A percentile compares a stretch with the other conserved stretches of the same genome.
Conservation (phyloP, 2,888 invertebrate species). For the Agrochola litura region DNA sequence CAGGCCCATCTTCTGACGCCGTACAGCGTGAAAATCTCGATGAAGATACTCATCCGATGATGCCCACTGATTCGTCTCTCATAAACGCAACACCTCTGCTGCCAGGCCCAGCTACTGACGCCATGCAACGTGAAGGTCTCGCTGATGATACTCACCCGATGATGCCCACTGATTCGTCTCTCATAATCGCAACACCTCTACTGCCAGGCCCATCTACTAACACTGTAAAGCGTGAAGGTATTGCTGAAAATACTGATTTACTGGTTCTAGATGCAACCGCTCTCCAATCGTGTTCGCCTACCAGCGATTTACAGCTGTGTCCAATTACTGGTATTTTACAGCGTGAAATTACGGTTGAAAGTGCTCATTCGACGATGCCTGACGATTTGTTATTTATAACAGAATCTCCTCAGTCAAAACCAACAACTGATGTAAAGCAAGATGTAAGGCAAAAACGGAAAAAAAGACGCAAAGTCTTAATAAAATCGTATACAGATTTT, state of each 20-base stretch:
- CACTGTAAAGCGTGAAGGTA: conserved; percentile 18
- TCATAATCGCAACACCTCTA: no score
- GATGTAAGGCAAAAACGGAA: conserved; percentile 21
- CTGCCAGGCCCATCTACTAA: conserved; percentile 6
- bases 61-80: no score
- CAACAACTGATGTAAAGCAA: conserved; percentile 19
- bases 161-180: no score
- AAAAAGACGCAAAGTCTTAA: conserved; percentile 15
- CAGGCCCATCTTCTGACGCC: no score
- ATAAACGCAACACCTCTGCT: background rate
- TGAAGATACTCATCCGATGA: no score
- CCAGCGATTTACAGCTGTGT: conserved; percentile 16
- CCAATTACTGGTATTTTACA: conserved; percentile 17
- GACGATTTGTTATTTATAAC: conserved; percentile 20
- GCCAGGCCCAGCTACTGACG: conserved; percentile 11
- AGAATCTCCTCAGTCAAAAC: conserved; percentile 21
- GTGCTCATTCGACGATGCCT: conserved; percentile 7
- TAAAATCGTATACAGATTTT: conserved; percentile 18
- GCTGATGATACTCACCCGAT: no score
- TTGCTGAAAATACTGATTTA: conserved; percentile 17
- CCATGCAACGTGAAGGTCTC: no score
- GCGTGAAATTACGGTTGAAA: conserved; percentile 11
- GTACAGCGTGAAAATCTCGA: no score
- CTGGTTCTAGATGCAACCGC: conserved; percentile 16
- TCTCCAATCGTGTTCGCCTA: conserved; percentile 13